Evolutionary conservation across 2,888 invertebrate species (phyloP).

Genomic region (Mythimna vitellina): DNA sequence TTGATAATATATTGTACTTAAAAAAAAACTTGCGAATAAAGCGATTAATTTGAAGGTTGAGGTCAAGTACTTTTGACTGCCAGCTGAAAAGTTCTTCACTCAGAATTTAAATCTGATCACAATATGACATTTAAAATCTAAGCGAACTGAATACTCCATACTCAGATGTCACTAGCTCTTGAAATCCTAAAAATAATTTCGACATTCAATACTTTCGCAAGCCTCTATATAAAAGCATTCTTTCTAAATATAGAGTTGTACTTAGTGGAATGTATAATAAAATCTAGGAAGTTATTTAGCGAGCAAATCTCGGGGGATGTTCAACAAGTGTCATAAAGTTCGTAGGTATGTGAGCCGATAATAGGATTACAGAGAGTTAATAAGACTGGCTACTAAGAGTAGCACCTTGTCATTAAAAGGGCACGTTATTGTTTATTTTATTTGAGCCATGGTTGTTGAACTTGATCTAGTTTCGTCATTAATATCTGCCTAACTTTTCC

Average conservation of each 20-base stretch:
- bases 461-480: no score
- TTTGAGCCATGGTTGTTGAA: neutral
- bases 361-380: conserved; percentile 14
- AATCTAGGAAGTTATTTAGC: conserved; percentile 9
- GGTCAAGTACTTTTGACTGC: no score
- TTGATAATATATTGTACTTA: no score
- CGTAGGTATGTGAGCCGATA: conserved; percentile 1
- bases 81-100: no score
- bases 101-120: no score
- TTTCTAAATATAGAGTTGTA: neutral
- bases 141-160: no score
- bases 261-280: neutral
- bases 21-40: no score
- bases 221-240: no score
- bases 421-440: neutral
- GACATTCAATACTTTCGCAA: neutral
- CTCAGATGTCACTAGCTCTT: neutral
- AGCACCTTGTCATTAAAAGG: neutral
- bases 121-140: no score
- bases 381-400: neutral
- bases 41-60: neutral
- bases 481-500: no score
- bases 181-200: neutral
- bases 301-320: conserved; percentile 13
- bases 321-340: conserved; percentile 29